phyloP scores from a whole-genome alignment of 2,888 invertebrate species.

The Branchellion lobata region DNA sequence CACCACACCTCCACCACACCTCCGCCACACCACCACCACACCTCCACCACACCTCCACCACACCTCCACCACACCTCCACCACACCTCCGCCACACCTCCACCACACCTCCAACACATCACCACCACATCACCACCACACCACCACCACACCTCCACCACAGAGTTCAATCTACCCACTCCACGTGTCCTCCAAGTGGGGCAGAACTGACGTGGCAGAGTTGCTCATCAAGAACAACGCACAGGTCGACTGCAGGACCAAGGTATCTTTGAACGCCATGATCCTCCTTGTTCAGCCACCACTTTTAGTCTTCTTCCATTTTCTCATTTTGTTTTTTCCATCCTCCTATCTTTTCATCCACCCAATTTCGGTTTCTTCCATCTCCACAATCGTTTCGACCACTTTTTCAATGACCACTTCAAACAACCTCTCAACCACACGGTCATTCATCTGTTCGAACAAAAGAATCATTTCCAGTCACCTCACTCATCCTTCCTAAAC shows the following conservation, averaged over 20 bases:
- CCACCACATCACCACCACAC: background rate
- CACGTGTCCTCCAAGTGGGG: slow-evolving; percentile 99
- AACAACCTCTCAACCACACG: background rate
- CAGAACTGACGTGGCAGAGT: slow-evolving; percentile 90
- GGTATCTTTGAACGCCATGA: slow-evolving; percentile 58
- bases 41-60: background rate
- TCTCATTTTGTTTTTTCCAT: background rate
- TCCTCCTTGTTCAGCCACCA: too few relatives aligned
- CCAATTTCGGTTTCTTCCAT: background rate
- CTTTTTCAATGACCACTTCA: background rate
- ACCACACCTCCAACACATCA: too few relatives aligned
- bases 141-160: background rate
- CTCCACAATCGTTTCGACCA: too few relatives aligned
- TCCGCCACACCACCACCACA: too few relatives aligned
- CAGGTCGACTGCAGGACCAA: slow-evolving; percentile 91
- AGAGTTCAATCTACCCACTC: slow-evolving; percentile 83
- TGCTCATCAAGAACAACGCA: slow-evolving; percentile 88
- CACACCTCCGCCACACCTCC: too few relatives aligned
- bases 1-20: too few relatives aligned
- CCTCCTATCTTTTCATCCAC: too few relatives aligned
- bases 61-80: background rate
- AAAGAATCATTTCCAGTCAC: too few relatives aligned
- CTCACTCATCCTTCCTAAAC: too few relatives aligned
- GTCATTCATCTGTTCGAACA: too few relatives aligned
- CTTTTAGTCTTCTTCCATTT: too few relatives aligned